Conservation (phyloP, 2,797 vertebrate species). For the Melopsittacus undulatus region DNA sequence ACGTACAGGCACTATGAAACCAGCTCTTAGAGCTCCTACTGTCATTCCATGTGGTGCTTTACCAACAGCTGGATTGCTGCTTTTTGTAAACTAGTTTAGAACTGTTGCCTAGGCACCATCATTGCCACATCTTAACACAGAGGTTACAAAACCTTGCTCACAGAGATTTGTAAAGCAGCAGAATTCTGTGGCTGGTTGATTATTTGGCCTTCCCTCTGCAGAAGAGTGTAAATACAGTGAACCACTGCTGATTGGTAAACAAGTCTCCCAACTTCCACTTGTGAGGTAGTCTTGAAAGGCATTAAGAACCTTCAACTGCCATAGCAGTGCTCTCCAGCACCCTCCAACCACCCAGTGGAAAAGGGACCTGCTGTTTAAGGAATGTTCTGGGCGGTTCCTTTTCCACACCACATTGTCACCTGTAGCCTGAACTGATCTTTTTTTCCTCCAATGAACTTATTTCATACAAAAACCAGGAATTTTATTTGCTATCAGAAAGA, state of each 20-base stretch:
- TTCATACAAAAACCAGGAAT: neutral
- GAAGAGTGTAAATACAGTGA: neutral
- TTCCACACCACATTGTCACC: neutral
- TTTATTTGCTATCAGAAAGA: neutral
- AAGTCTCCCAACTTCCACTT: neutral
- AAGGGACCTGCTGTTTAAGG: neutral
- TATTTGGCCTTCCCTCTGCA: neutral
- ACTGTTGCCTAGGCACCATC: neutral
- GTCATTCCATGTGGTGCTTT: neutral
- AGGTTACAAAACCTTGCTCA: neutral
- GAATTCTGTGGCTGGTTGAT: neutral
- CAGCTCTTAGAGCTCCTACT: neutral
- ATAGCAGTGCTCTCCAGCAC: neutral
- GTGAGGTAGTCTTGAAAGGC: neutral
- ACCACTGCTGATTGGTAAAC: neutral
- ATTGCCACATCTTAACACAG: neutral
- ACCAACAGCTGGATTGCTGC: neutral
- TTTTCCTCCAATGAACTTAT: neutral
- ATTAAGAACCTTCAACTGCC: neutral
- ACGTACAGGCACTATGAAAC: accelerated
- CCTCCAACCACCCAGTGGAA: neutral
- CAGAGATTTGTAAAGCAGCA: neutral
- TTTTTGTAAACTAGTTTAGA: neutral
- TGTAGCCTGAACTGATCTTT: neutral
- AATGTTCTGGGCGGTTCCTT: neutral